A percentile compares a stretch with the other conserved stretches of the same genome.
phyloP scores from a whole-genome alignment of 2,888 invertebrate species.

The Reticulitermes lucifugus region DNA sequence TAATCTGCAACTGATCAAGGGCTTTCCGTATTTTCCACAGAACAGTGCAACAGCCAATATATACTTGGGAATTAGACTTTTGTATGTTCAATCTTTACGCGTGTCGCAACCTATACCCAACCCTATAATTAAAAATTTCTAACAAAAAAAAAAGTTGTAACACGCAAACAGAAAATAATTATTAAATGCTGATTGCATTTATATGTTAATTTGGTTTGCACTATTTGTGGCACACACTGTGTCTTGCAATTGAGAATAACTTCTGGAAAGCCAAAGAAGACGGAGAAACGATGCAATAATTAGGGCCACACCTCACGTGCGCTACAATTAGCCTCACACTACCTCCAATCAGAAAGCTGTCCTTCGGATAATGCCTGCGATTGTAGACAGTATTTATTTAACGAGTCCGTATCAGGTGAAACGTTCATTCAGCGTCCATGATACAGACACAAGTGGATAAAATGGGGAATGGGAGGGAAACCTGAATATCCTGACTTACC shows the following conservation, averaged over 20 bases:
- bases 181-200: too few relatives aligned
- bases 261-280: neutral
- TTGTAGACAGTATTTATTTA: neutral
- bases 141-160: too few relatives aligned
- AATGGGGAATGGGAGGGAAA: neutral
- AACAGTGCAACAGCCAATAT: too few relatives aligned
- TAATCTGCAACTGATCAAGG: too few relatives aligned
- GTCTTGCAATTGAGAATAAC: neutral
- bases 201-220: too few relatives aligned
- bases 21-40: too few relatives aligned
- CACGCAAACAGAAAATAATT: too few relatives aligned
- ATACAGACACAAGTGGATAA: neutral
- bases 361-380: neutral
- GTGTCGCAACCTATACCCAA: too few relatives aligned
- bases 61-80: too few relatives aligned
- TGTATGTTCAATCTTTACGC: too few relatives aligned
- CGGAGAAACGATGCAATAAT: neutral
- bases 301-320: neutral
- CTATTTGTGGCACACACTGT: neutral
- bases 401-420: neutral
- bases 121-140: too few relatives aligned
- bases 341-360: neutral
- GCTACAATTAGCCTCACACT: neutral
- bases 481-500: neutral
- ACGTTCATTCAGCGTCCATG: neutral